Evolutionary conservation across 2,888 invertebrate genomes (phyloP).

Genomic region (Plebejus anna): DNA sequence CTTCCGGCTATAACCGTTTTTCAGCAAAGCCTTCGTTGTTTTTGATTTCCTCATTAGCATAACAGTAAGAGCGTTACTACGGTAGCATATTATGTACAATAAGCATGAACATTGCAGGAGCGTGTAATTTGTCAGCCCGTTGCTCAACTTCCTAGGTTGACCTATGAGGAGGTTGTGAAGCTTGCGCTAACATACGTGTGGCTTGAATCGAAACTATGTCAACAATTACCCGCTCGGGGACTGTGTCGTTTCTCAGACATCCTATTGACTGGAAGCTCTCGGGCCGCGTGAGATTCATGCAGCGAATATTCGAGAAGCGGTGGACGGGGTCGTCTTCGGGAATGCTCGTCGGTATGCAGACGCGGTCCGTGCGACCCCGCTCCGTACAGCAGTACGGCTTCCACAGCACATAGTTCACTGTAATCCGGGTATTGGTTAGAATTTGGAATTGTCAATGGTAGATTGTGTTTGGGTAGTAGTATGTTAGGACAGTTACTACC

Average conservation of each 20-base stretch:
- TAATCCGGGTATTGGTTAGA: conserved; percentile 27
- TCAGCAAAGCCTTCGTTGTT: not conserved
- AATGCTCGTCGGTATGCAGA: conserved; percentile 44
- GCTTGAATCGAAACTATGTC: not conserved
- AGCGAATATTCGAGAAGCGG: conserved; percentile 46
- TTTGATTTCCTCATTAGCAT: not conserved
- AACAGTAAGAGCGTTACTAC: no score
- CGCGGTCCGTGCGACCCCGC: conserved; percentile 42
- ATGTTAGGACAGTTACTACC: no score
- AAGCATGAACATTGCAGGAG: no score
- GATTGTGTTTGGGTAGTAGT: not conserved
- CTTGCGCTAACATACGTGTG: no score
- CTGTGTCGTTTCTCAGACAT: conserved; percentile 43
- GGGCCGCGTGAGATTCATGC: conserved; percentile 49
- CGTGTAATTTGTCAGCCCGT: no score
- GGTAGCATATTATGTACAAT: no score
- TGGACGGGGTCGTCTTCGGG: conserved; percentile 48
- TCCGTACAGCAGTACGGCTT: conserved; percentile 46
- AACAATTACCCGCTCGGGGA: conserved; percentile 43
- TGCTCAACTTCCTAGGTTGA: no score
- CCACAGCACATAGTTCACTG: conserved; percentile 48
- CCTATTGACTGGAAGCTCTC: conserved; percentile 46
- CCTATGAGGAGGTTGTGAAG: no score
- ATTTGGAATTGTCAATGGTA: conserved; percentile 1
- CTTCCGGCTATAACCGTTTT: no score